phyloP scores from a whole-genome alignment of 2,797 vertebrate genomes.

The Valencia hispanica region DNA sequence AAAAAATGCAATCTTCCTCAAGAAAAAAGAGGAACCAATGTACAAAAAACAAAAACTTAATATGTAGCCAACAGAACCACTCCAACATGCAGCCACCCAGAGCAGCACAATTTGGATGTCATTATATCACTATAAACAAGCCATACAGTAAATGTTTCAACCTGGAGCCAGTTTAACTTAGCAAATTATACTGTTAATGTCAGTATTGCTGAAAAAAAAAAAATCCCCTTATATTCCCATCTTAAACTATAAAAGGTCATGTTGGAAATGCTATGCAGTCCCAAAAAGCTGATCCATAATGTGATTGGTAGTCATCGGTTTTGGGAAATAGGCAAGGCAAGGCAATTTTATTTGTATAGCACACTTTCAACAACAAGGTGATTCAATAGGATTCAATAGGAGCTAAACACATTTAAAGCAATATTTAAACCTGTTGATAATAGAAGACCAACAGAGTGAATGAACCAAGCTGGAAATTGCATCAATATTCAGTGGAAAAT shows the following conservation, averaged over 20 bases:
- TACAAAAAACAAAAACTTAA: too few species aligned
- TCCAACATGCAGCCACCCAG: too few species aligned
- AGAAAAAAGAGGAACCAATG: too few species aligned
- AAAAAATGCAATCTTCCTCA: too few species aligned
- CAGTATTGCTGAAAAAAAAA: not conserved
- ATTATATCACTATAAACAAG: too few species aligned
- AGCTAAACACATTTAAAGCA: not conserved
- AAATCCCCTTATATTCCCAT: not conserved
- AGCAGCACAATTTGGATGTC: too few species aligned
- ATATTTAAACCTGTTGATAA: not conserved
- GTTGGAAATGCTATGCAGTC: not conserved
- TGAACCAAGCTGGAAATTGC: not conserved
- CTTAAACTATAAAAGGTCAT: not conserved
- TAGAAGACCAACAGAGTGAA: not conserved
- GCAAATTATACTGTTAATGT: not conserved
- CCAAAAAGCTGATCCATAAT: not conserved
- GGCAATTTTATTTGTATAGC: too few species aligned
- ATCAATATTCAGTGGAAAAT: not conserved
- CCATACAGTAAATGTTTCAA: not conserved
- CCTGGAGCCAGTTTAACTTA: not conserved
- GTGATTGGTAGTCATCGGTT: not conserved
- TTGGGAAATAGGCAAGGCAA: too few species aligned
- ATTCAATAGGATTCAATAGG: too few species aligned
- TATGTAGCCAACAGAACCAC: too few species aligned
- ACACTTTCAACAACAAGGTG: too few species aligned